Percentiles rank a stretch among this genome's conserved stretches.
Conservation (phyloP, 2,888 invertebrate genomes). For the Rhagium mordax region DNA sequence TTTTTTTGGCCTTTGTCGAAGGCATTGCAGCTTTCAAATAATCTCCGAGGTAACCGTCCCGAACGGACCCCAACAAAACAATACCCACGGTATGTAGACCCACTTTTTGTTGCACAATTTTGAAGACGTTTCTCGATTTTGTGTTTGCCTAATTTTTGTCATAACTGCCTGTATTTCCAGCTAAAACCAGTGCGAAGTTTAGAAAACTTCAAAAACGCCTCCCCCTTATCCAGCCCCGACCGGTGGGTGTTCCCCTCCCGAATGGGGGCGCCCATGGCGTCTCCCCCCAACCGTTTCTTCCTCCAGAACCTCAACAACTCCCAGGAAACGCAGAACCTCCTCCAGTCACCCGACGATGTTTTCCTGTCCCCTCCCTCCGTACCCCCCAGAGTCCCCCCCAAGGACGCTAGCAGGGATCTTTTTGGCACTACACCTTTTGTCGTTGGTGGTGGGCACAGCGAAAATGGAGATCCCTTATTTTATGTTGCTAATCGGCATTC, state of each 20-base stretch:
- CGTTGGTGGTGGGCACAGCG: slow-evolving; percentile 69
- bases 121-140: not conserved
- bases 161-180: slow-evolving; percentile 66
- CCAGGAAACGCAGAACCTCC: slow-evolving; percentile 65
- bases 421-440: slow-evolving; percentile 68
- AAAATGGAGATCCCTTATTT: slow-evolving; percentile 70
- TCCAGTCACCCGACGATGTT: slow-evolving; percentile 68
- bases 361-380: slow-evolving; percentile 65
- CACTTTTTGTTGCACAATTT: not conserved
- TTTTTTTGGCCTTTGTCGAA: no score
- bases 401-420: slow-evolving; percentile 63
- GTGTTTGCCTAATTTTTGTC: slow-evolving; percentile 27
- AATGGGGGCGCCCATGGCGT: slow-evolving; percentile 59
- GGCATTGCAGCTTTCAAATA: no score
- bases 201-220: slow-evolving; percentile 72
- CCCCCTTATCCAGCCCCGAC: slow-evolving; percentile 62
- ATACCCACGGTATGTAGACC: not conserved
- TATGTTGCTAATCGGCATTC: slow-evolving; percentile 68
- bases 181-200: slow-evolving; percentile 76
- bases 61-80: not conserved
- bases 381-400: slow-evolving; percentile 68
- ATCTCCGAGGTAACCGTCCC: no score
- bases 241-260: slow-evolving; percentile 61
- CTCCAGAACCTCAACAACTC: slow-evolving; percentile 48
- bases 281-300: slow-evolving; percentile 59